Conservation (phyloP, 2,797 vertebrate species). For the Merluccius polli region DNA sequence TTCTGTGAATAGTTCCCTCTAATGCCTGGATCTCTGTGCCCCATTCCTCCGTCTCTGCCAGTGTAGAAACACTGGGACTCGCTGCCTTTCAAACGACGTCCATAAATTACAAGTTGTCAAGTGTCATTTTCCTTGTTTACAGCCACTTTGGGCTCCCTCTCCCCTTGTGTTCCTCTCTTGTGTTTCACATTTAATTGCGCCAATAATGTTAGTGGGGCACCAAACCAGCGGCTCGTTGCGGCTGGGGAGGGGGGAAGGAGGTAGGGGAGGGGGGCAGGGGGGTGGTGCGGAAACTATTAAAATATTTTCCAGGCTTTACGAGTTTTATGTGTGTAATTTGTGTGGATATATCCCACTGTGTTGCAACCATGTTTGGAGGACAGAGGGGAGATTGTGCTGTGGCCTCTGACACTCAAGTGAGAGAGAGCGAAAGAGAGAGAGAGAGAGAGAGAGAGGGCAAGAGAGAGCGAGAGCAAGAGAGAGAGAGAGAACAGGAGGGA, state of each 20-base stretch:
- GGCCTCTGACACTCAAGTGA: constrained; percentile 57
- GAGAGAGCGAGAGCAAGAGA: constrained; percentile 33
- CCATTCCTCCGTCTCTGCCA: constrained; percentile 59
- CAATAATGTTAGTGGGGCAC: constrained; percentile 67
- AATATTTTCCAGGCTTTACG: constrained; percentile 75
- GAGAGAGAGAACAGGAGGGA: constrained; percentile 8
- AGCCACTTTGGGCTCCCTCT: constrained; percentile 71
- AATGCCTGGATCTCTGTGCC: constrained; percentile 64
- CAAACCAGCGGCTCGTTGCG: constrained; percentile 66
- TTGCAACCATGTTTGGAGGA: constrained; percentile 71
- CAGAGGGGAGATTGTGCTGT: constrained; percentile 63
- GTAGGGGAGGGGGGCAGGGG: constrained; percentile 31
- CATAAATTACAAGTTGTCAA: constrained; percentile 83
- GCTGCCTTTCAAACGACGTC: constrained; percentile 69
- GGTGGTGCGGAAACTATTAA: constrained; percentile 76
- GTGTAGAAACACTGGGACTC: constrained; percentile 63
- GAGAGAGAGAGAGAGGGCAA: constrained; percentile 33
- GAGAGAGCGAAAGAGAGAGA: constrained; percentile 29
- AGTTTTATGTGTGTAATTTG: constrained; percentile 77
- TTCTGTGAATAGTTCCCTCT: constrained; percentile 76
- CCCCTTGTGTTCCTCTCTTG: constrained; percentile 63
- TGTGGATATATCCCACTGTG: constrained; percentile 75
- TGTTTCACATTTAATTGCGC: constrained; percentile 78
- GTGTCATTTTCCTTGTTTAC: constrained; percentile 81
- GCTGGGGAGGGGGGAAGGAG: constrained; percentile 62